Evolutionary conservation across 2,113 vertebrate genomes (phyloP).

Genomic region (Blennius ocellaris): DNA sequence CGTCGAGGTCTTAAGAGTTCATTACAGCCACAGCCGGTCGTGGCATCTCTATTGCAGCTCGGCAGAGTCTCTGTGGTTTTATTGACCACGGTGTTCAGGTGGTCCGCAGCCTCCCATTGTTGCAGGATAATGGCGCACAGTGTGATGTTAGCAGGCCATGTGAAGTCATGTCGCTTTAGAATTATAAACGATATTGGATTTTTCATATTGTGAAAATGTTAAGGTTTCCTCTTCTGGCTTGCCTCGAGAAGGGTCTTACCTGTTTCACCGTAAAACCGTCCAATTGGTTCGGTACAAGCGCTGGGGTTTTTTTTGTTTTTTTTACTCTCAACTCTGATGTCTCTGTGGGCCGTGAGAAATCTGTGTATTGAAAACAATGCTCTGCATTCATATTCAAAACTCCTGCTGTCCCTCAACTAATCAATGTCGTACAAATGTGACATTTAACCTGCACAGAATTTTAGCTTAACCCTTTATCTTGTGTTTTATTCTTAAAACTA

Average conservation of each 20-base stretch:
- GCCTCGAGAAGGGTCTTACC: too few relatives aligned
- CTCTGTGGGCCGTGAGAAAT: too few relatives aligned
- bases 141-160: conserved; percentile 60
- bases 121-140: conserved; percentile 65
- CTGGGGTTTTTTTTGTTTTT: too few relatives aligned
- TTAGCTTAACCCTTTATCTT: too few relatives aligned
- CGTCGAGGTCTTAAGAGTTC: conserved; percentile 66
- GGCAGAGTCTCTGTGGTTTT: conserved; percentile 53
- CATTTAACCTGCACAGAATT: too few relatives aligned
- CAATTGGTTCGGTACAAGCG: too few relatives aligned
- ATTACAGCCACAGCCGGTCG: conserved; percentile 68
- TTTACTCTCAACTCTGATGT: too few relatives aligned
- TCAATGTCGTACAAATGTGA: not conserved
- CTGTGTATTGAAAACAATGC: too few relatives aligned
- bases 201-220: conserved; percentile 70
- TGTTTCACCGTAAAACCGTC: too few relatives aligned
- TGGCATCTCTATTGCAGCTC: conserved; percentile 59
- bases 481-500: too few relatives aligned
- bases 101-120: conserved; percentile 60
- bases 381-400: not conserved
- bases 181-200: conserved; percentile 66
- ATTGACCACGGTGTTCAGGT: conserved; percentile 71
- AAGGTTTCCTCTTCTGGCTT: conserved; percentile 34
- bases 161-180: conserved; percentile 44
- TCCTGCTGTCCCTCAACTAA: conserved; percentile 2